Percentiles rank a stretch among this genome's conserved stretches.
phyloP scores from a whole-genome alignment of 2,888 invertebrate genomes.

The Patella ulyssiponensis region DNA sequence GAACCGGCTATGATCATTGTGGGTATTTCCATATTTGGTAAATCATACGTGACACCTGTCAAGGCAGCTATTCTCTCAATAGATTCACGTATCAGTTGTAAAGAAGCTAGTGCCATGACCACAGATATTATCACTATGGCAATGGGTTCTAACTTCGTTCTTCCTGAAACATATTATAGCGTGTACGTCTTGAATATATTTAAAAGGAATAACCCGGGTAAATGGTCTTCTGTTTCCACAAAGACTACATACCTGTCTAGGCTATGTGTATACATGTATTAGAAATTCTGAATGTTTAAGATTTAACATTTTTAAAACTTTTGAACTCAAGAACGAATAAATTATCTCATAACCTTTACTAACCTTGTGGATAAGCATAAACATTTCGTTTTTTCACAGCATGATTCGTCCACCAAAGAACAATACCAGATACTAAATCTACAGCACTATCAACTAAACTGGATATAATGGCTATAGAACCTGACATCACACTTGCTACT shows the following conservation, averaged over 20 bases:
- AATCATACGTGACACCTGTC: conserved; percentile 39
- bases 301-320: too few relatives aligned
- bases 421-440: conserved; percentile 72
- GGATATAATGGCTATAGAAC: conserved; percentile 74
- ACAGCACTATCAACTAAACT: conserved; percentile 74
- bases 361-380: conserved; percentile 73
- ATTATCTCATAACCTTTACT: too few relatives aligned
- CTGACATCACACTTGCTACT: conserved; percentile 72
- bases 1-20: conserved; percentile 60
- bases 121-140: conserved; percentile 72
- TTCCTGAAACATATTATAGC: conserved; percentile 46
- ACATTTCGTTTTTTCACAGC: conserved; percentile 72
- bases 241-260: too few relatives aligned
- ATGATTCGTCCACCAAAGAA: conserved; percentile 70
- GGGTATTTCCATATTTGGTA: conserved; percentile 55
- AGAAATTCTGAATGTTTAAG: too few relatives aligned
- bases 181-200: too few relatives aligned
- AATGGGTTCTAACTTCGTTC: conserved; percentile 73
- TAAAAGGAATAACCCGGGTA: too few relatives aligned
- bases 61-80: conserved; percentile 64
- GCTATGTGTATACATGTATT: too few relatives aligned
- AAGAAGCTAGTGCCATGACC: conserved; percentile 73
- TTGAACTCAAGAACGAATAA: too few relatives aligned
- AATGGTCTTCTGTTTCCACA: too few relatives aligned
- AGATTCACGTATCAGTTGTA: conserved; percentile 72